These are phyloP conservation scores for Alloscopus bannaensis DNA, from an alignment of 2,888 invertebrate genomes.

Conservation along the genomic window DNA sequence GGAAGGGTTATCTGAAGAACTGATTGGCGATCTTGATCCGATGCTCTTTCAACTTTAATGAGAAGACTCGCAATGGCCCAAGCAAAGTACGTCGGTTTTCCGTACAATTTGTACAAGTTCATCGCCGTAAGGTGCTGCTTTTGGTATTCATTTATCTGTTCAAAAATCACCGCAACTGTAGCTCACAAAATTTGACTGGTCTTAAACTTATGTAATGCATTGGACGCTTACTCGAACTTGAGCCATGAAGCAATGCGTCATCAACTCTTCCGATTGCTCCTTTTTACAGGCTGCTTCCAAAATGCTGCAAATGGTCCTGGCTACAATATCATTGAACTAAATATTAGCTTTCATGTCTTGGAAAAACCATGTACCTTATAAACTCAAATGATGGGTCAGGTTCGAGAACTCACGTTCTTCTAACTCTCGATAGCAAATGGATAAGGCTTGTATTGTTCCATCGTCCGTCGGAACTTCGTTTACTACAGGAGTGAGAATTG, in stretches of 20 bases:
- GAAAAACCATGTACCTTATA: no score
- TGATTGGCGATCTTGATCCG: background rate
- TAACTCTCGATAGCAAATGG: slow-evolving; percentile 94
- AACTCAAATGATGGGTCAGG: no score
- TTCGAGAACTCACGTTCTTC: slow-evolving; percentile 85
- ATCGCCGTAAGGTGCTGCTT: slow-evolving; percentile 93
- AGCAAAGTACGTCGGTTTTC: slow-evolving; percentile 97
- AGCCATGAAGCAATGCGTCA: slow-evolving; percentile 96
- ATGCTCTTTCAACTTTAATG: slow-evolving; percentile 49
- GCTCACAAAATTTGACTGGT: background rate
- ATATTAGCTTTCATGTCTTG: background rate
- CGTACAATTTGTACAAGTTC: slow-evolving; percentile 91
- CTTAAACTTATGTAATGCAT: slow-evolving; percentile 2
- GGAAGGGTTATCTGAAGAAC: slow-evolving; percentile 79
- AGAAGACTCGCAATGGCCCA: slow-evolving; percentile 99
- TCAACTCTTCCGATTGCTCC: slow-evolving; percentile 91
- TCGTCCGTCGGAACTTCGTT: slow-evolving; percentile 89
- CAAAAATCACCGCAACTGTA: no score
- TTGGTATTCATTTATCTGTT: slow-evolving; percentile 86
- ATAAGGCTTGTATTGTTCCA: slow-evolving; percentile 94
- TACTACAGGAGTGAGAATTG: slow-evolving; percentile 85
- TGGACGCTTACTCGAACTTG: slow-evolving; percentile 86
- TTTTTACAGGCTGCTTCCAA: slow-evolving; percentile 92
- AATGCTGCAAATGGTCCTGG: slow-evolving; percentile 90
- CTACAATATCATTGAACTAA: slow-evolving; percentile 77